Evolutionary conservation across 2,113 vertebrate genomes (phyloP), one percentile per base, ranked within the genome.

Genomic region (Cepphus grylle): DNA sequence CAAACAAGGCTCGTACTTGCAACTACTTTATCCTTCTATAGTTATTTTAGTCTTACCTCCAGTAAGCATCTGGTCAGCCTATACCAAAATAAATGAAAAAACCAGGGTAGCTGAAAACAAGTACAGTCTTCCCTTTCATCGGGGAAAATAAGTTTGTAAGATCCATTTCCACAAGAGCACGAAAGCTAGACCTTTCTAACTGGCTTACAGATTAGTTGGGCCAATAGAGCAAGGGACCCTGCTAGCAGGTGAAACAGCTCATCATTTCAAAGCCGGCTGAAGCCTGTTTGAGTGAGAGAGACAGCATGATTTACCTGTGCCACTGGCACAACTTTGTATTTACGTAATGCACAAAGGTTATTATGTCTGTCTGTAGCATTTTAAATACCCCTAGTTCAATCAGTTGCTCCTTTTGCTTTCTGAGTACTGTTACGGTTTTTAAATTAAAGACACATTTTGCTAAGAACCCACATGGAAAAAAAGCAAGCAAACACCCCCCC

Each of bases 81-180:
- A 7, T 15, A 49, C 32, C 72, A 15, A 22, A 76, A 38, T 8
- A 43, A 14, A 12, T 9, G 3, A 72, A 36, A 69, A 81, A 82
- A 87, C 12, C 55, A 93, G 11, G 14, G 13, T 15, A 52, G 21
- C 66, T 45, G 11, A 27, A 82, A 62, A 59, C 10, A 86, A 81
- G 20, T 3, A 11, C 7, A 62, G 25, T 10, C 40, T 74, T 73
- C 18, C 15, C 23, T 38, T 53, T 36, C n/a, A 49, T 5, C 20
- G 23, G 3, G 6, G 6, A 78, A 52, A 73, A 40, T 1, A 38
- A 18, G 5, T 12, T 17, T 38, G 15, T 30, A 72, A 8, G 5
- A 62, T 23, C 34, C 21, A 11, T 34, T 66, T 65, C 40, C 14
- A 42, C 4, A 1, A 1, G 0, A 70, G 1, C 8, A n/a, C 22